Conservation (phyloP, 2,797 vertebrate species). For the Muscicapa striata region DNA sequence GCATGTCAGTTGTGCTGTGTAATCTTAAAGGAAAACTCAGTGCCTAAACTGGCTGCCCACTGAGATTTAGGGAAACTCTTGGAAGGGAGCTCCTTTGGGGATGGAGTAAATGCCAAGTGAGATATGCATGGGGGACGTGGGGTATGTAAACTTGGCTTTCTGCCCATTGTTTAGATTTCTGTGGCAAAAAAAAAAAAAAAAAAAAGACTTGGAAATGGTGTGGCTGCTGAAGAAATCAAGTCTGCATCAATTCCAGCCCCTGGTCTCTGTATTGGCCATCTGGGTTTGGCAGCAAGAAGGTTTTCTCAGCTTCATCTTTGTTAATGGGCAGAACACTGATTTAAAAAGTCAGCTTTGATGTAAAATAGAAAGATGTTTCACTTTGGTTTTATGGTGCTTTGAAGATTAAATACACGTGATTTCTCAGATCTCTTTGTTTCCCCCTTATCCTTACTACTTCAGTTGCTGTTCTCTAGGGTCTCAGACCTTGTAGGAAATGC, state of each 20-base stretch:
- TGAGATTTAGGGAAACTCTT: neutral
- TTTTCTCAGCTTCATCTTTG: neutral
- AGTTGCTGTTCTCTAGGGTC: neutral
- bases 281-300: neutral
- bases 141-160: neutral
- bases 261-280: neutral
- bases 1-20: neutral
- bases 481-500: neutral
- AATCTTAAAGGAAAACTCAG: neutral
- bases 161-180: neutral
- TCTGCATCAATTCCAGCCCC: neutral
- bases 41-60: neutral
- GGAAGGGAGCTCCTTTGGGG: neutral
- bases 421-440: slow-evolving; percentile 20
- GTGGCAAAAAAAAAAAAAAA: neutral
- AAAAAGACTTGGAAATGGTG: neutral
- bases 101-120: neutral
- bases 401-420: neutral
- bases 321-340: neutral
- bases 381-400: slow-evolving; percentile 14
- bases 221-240: neutral
- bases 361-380: neutral
- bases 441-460: neutral
- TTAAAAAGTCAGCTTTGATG: slow-evolving; percentile 2
- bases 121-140: neutral